Base-by-base conservation (phyloP, 2,888 invertebrate species). In the Tipula vernalis region DNA sequence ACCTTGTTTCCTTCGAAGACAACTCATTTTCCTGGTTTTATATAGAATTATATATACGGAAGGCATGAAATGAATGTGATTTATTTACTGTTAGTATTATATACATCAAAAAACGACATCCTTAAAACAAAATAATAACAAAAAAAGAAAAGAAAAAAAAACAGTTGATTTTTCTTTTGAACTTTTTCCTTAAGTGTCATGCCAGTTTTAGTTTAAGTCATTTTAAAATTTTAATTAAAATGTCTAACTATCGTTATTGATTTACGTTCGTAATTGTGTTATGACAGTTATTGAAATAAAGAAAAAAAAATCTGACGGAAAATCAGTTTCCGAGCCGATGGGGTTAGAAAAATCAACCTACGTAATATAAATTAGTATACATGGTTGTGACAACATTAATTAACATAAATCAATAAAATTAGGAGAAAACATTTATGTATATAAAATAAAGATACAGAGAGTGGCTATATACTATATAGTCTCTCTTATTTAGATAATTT, bases 41-140 rank as follows among this genome's bases (percentile, higher is more conserved):
- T 51, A 15, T 15, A 15, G 5, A 15, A 8, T n/a, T 10, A 71
- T 28, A 71, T 71, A 28, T 71, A 71, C 71, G 71, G 18, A 71
- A 71, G 71, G 71, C 71, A 71, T 71, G 71, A 71, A 71, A 71
- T 71, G 71, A 71, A 71, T 71, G 71, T 71, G 71, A 71, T 71
- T 71, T 71, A 71, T 71, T 71, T 15, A 10, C 10, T 44, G 3
- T 57, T 71, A 28, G 71, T 71, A 28, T 18, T 71, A 71, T 57
- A 57, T 28, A 71, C 51, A 51, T 51, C 12, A 71, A 28, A 71
- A 28, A 71, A 71, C 28, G 28, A 28, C 10, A 71, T 28, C 28
- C 3, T 28, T 71, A 71, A 18, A 71, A 28, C 18, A 71, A 71
- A 71, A 28, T 28, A 71, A 71, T 71, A 10, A 4, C 5, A 28